These are phyloP conservation scores for Tipula unca DNA, from an alignment of 2,888 invertebrate genomes.

Conservation along the genomic window DNA sequence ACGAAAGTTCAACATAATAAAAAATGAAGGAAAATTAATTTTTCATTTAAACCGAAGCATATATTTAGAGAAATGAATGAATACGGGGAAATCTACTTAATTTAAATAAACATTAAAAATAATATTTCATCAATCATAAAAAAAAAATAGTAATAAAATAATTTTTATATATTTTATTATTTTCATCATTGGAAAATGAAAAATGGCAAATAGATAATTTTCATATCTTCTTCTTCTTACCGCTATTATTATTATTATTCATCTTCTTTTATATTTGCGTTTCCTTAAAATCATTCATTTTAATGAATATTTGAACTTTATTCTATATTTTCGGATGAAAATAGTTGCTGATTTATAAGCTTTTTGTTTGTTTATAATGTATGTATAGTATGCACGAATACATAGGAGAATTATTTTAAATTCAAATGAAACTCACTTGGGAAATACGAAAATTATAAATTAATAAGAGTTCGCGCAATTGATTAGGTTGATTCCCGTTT, in stretches of 20 bases:
- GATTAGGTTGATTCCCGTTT: neutral
- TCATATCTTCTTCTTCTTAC: neutral
- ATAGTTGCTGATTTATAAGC: neutral
- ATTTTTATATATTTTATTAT: neutral
- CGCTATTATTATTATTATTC: neutral
- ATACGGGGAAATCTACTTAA: neutral
- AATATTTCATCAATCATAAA: constrained; percentile 14
- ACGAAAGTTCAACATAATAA: neutral
- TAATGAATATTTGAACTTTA: neutral
- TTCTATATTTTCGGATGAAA: neutral
- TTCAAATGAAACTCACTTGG: neutral
- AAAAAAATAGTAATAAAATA: neutral
- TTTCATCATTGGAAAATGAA: neutral
- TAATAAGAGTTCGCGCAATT: neutral
- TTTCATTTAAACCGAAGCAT: constrained; percentile 9
- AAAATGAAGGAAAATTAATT: neutral
- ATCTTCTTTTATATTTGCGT: neutral
- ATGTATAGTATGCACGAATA: no score
- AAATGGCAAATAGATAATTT: neutral
- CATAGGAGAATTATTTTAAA: neutral
- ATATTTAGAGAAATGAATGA: neutral
- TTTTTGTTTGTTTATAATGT: no score
- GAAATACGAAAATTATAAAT: neutral
- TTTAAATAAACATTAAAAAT: constrained; percentile 14
- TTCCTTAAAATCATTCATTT: neutral